Base-by-base conservation (phyloP, 1,140 invertebrate species). In the Caerostris extrusa region DNA sequence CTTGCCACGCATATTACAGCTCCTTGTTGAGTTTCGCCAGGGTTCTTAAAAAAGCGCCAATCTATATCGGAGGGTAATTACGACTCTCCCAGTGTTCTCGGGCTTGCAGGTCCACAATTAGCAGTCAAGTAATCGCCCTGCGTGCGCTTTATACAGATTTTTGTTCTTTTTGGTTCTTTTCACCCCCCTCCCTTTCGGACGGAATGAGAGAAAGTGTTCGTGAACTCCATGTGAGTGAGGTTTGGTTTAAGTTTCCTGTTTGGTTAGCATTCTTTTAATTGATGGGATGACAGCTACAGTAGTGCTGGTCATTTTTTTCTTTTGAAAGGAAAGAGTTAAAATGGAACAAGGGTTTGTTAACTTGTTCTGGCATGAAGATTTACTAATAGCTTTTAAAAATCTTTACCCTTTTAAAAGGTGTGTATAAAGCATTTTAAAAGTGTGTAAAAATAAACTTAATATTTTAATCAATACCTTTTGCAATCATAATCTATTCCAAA, bases 51-150 rank as follows among this genome's bases (percentile, higher is more conserved):
- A 64, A 88, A 89, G 64, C 90, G 69, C 92, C 86, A 93, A 93
- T 93, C 92, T 88, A 89, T 93, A 93, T 81, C 58, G 91, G 90
- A n/a, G 56, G 91, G 82, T 88, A 93, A 93, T 93, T 93, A 93
- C 50, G 58, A 82, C 92, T n/a, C 67, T 77, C 83, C 19, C 58
- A 67, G 58, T 81, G 71, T 91, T 91, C 71, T 60, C 64, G n/a
- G 34, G 50, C 61, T 55, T 57, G 3, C 8, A 12, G 82, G 53
- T 93, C 86, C 77, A 64, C 86, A 93, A 93, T 93, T 93, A 93
- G 86, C 69, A 81, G 58, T 64, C 60, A 82, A 6, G 90, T 34
- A 82, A 86, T 92, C 60, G 60, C 82, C 19, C 81, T 61, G 50
- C 61, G 58, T 89, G 60, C 64, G 3, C 71, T n/a, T 64, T 64